phyloP scores from a whole-genome alignment of 2,888 invertebrate species.

The Scaptomyza cyrtandrae region DNA sequence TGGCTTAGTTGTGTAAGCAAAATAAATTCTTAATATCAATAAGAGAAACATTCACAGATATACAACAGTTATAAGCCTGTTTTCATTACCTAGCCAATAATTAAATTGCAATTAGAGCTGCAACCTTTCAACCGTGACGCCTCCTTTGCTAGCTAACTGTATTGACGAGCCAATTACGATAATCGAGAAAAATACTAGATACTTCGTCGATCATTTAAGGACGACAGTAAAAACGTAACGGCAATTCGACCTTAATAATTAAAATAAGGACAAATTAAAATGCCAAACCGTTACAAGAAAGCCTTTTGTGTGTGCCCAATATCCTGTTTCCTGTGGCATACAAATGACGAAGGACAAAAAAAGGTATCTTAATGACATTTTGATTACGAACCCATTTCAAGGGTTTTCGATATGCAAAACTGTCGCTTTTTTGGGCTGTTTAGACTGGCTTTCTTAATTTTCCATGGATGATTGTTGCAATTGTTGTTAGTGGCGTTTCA shows the following conservation, averaged over 20 bases:
- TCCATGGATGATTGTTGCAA: constrained; percentile 26
- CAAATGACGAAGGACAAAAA: neutral
- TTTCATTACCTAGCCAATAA: constrained; percentile 38
- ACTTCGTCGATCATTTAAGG: constrained; percentile 21
- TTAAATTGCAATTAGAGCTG: constrained; percentile 57
- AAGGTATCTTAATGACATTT: constrained; percentile 63
- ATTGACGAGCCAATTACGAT: constrained; percentile 52
- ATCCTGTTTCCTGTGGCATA: neutral
- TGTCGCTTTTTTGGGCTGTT: constrained; percentile 1
- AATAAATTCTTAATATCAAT: neutral
- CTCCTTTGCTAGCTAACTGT: constrained; percentile 15
- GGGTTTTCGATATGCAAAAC: constrained; percentile 25
- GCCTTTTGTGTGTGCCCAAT: constrained; percentile 1
- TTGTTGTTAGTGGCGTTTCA: constrained; percentile 19
- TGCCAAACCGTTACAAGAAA: constrained; percentile 14
- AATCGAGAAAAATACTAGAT: constrained; percentile 5
- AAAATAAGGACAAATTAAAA: constrained; percentile 37
- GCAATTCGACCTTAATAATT: constrained; percentile 43
- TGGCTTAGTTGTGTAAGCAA: neutral
- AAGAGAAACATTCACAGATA: constrained; percentile 7
- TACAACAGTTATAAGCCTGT: constrained; percentile 20
- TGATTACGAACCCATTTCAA: constrained; percentile 54
- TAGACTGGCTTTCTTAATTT: neutral
- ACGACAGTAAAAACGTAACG: constrained; percentile 4
- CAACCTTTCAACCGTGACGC: constrained; percentile 12